A percentile compares a stretch with the other conserved stretches of the same genome.
Conservation (phyloP, 1,140 invertebrate species). For the Aphis gossypii region DNA sequence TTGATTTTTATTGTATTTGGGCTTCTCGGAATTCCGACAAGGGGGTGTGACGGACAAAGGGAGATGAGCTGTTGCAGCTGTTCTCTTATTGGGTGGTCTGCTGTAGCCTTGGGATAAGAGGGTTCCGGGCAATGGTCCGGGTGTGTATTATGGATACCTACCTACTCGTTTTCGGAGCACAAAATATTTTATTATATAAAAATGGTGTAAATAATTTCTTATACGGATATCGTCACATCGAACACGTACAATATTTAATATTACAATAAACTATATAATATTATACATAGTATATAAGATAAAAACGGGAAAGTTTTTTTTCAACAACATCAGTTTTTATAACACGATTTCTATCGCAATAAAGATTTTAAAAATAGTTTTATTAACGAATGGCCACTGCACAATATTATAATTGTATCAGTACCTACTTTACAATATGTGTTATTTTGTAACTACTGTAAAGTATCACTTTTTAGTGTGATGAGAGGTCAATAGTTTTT, state of each 20-base stretch:
- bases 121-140: no score
- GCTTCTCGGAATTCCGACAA: not conserved
- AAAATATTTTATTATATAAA: not conserved
- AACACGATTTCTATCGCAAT: not conserved
- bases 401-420: not conserved
- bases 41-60: no score
- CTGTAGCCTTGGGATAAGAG: fast-evolving
- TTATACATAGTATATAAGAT: not conserved
- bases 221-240: no score
- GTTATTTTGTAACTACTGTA: not conserved
- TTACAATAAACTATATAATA: not conserved
- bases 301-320: no score
- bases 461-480: no score
- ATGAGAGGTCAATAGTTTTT: not conserved
- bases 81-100: not conserved
- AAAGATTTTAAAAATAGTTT: not conserved
- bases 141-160: not conserved
- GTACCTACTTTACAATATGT: no score
- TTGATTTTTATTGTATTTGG: not conserved
- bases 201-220: no score
- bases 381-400: not conserved
- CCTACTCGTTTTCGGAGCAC: not conserved
- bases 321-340: not conserved
- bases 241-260: not conserved
- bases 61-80: not conserved